phyloP scores from a whole-genome alignment of 2,888 invertebrate genomes.

The Lasius fuliginosus region DNA sequence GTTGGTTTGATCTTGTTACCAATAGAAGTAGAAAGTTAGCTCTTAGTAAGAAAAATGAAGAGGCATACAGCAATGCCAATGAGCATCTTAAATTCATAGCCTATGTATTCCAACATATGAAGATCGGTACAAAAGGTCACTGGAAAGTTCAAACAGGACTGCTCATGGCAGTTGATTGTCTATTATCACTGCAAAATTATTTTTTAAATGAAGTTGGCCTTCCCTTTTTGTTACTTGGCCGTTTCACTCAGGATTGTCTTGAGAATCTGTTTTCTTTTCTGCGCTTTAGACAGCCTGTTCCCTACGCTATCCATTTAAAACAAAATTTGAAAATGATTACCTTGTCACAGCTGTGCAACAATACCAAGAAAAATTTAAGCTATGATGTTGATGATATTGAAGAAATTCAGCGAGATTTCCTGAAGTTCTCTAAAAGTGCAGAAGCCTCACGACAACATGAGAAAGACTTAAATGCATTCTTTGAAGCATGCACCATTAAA shows the following conservation, averaged over 20 bases:
- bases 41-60: slow-evolving; percentile 18
- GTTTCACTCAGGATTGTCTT: not conserved
- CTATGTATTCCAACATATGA: slow-evolving; percentile 3
- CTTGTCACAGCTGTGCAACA: not conserved
- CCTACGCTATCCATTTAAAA: not conserved
- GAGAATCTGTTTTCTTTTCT: slow-evolving; percentile 14
- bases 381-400: not conserved
- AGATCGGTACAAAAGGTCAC: not conserved
- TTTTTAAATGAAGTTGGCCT: not conserved
- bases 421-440: not conserved
- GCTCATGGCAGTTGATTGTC: not conserved
- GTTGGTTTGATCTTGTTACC: not conserved
- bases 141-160: slow-evolving; percentile 16
- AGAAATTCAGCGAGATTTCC: not conserved
- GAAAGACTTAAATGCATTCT: slow-evolving; percentile 5
- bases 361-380: not conserved
- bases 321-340: slow-evolving; percentile 15
- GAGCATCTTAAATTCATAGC: slow-evolving; percentile 1
- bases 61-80: not conserved
- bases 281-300: not conserved
- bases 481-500: not conserved
- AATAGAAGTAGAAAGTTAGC: not conserved
- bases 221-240: not conserved
- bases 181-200: not conserved
- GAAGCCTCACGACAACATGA: not conserved